Conservation (phyloP, 2,797 vertebrate species). For the Dromococcyx pavoninus region DNA sequence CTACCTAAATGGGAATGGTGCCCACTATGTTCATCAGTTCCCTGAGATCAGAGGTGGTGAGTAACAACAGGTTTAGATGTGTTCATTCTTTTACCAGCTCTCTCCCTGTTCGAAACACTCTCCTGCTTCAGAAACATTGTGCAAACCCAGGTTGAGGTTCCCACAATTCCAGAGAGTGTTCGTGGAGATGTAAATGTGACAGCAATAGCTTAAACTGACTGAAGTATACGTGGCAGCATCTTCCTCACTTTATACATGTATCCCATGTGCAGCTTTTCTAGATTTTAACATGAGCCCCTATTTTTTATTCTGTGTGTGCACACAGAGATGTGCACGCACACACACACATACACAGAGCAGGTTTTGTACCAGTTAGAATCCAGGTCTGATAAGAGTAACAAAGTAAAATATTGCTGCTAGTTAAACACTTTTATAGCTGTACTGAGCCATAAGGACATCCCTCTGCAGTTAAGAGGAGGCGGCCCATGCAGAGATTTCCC, state of each 20-base stretch:
- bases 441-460: neutral
- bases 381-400: neutral
- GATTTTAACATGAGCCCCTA: neutral
- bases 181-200: neutral
- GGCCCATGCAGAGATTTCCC: neutral
- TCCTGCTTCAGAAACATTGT: neutral
- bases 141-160: neutral
- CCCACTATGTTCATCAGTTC: neutral
- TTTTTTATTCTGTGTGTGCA: neutral
- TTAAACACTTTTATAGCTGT: neutral
- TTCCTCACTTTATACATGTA: neutral
- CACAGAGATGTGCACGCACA: neutral
- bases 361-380: neutral
- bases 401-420: neutral
- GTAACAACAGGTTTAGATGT: neutral
- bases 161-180: neutral
- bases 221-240: neutral
- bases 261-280: neutral
- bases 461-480: neutral
- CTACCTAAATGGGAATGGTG: neutral
- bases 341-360: rapidly evolving
- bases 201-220: neutral
- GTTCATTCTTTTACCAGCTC: neutral
- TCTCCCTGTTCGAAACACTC: neutral
- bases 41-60: neutral